Base-by-base conservation (phyloP, 2,113 vertebrate species). In the Papio anubis region DNA sequence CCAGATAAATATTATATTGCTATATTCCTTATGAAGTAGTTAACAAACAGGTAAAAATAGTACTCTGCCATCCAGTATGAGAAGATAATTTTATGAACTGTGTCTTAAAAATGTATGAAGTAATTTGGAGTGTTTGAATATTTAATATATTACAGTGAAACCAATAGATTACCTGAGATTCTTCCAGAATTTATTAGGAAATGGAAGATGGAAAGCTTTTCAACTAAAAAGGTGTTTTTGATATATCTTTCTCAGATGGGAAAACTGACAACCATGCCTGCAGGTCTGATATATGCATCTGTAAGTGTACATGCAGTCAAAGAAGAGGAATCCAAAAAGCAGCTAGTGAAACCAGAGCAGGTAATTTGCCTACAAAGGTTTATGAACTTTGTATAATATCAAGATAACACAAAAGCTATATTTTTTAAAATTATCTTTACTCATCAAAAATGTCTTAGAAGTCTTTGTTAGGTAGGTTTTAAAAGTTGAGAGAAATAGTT, bases 271-370 rank as follows among this genome's bases (percentile, higher is more conserved):
- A 98, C 98, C 68, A 66, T 99, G 95, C 99, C 99, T 45, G 96
- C 98, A 38, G 98, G 98, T 82, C 98, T 99, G 97, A 99, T 99
- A 0, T 98, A 98, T 48, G 97, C 98, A 17, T 99, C 99, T 96
- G 16, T 99, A 88, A 98, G 98, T 87, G 98, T 99, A 9, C 96
- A 98, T 92, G 98, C 98, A 0, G 98, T 98, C 73, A 97, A 97
- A 61, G 98, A 99, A 93, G 97, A 98, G 48, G 80, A 98, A 97
- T 16, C 66, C 18, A 87, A 98, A 98, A 55, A 96, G 97, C 96
- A 95, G 93, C 82, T 97, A 94, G 11, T 99, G 81, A 98, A 98
- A 52, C 98, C 98, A 82, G 98, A 98, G 43, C 98, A 99, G 99
- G 99, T 99, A 98, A 57, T 94, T 93, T 86, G 83, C 35, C 43